phyloP scores from a whole-genome alignment of 2,888 invertebrate species.

The Lydus trimaculatus region DNA sequence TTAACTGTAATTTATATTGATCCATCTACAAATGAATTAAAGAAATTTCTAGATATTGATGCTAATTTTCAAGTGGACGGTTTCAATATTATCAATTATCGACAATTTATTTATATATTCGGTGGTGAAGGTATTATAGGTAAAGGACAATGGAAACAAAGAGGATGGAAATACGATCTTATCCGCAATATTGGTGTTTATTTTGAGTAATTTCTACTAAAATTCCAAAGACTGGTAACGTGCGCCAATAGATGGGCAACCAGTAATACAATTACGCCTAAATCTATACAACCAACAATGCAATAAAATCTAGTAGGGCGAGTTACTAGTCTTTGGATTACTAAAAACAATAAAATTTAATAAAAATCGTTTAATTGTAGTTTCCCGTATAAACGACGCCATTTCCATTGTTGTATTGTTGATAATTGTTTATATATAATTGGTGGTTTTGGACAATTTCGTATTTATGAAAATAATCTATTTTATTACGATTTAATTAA shows the following conservation, averaged over 20 bases:
- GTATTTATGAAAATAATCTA: slow-evolving; percentile 2
- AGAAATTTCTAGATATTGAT: not conserved
- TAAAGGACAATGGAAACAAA: slow-evolving; percentile 1
- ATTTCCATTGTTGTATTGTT: not conserved
- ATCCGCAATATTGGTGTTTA: not conserved
- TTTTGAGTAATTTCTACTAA: slow-evolving; percentile 2
- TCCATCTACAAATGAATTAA: not conserved
- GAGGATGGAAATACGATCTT: not conserved
- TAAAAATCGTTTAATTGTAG: not conserved
- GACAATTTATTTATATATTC: slow-evolving; percentile 2
- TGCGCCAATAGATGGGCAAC: too few species aligned
- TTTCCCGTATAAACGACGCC: not conserved
- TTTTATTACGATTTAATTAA: slow-evolving; percentile 8
- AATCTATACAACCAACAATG: too few species aligned
- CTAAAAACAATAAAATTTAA: too few species aligned
- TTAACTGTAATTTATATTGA: not conserved
- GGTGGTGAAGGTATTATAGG: not conserved
- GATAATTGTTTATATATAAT: slow-evolving; percentile 1
- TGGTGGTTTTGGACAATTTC: not conserved
- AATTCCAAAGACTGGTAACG: too few species aligned
- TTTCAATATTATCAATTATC: not conserved
- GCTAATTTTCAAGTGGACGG: not conserved
- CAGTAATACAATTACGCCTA: too few species aligned
- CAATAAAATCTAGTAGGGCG: too few species aligned
- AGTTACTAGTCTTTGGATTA: too few species aligned